A percentile compares a stretch with the other conserved stretches of the same genome.
Evolutionary conservation across 2,888 invertebrate genomes (phyloP).

Genomic region (Erynnis tages): DNA sequence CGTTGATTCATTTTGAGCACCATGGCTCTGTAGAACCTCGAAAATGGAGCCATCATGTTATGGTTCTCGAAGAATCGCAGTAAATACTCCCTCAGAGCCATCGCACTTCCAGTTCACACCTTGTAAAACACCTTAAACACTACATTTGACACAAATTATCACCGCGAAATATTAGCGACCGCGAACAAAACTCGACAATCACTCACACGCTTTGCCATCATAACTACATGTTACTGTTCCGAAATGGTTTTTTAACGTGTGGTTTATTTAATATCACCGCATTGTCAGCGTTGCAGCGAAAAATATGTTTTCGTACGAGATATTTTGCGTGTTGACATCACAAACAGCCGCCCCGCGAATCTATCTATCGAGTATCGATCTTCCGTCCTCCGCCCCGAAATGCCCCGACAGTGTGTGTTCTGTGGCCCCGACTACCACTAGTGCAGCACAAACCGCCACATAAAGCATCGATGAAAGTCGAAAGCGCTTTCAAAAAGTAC

Average conservation of each 20-base stretch:
- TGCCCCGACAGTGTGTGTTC: too few relatives aligned
- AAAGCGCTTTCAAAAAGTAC: too few relatives aligned
- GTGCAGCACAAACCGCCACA: too few relatives aligned
- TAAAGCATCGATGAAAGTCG: too few relatives aligned
- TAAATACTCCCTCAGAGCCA: slow-evolving; percentile 54
- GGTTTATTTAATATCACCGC: slow-evolving; percentile 26
- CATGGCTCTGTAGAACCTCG: slow-evolving; percentile 71
- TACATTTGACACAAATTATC: slow-evolving; percentile 80
- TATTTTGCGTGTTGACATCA: slow-evolving; percentile 62
- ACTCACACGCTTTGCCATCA: slow-evolving; percentile 34
- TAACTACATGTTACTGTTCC: slow-evolving; percentile 21
- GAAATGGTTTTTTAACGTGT: slow-evolving; percentile 1
- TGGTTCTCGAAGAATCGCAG: slow-evolving; percentile 53
- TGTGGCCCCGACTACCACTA: too few relatives aligned
- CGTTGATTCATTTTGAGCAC: slow-evolving; percentile 76
- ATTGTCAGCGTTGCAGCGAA: slow-evolving; percentile 25
- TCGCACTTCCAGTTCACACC: slow-evolving; percentile 34
- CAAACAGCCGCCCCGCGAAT: slow-evolving; percentile 55
- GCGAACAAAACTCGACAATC: slow-evolving; percentile 33
- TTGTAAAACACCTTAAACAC: slow-evolving; percentile 44
- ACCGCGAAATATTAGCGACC: slow-evolving; percentile 48
- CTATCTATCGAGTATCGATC: slow-evolving; percentile 45
- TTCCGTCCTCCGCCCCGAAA: background rate
- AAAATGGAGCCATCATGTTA: slow-evolving; percentile 68
- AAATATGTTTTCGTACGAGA: slow-evolving; percentile 35